Evolutionary conservation across 2,888 invertebrate genomes (phyloP), one percentile per base, ranked within the genome.

Genomic region (Polymixis flavicincta): DNA sequence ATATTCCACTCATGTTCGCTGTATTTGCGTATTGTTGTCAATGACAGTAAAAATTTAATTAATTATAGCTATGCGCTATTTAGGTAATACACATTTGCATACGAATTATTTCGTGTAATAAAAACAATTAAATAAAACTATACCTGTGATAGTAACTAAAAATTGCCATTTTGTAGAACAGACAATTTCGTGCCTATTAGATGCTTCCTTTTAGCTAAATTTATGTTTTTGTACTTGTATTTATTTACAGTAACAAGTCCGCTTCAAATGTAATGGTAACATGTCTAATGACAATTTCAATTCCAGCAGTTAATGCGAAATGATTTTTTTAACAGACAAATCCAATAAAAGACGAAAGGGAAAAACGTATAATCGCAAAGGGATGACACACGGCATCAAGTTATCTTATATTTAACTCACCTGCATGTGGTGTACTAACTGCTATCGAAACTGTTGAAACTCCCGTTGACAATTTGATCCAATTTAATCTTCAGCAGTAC

Each of bases 401-500:
- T 48, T 32, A 19, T 66, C 7, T 5, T 70, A 22, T 37, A 42
- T 32, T 32, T 52, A 3, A 17, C 37, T 76, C 28, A 60, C 32
- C 13, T 54, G 50, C n/a, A 25, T 55, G 22, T 28, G 2, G 22
- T 37, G 37, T 54, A 22, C n/a, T n/a, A 13, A 60, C 13, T 63
- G 42, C 28, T 22, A 42, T 28, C 6, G n/a, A n/a, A 19, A 22
- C 66, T 14, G 13, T 54, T 8, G n/a, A 5, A 59, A 48, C 32
- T 54, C 28, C 25, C 2, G 42, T 45, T 45, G 55, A 14, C 11
- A 2, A 60, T 61, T 54, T 55, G 50, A 80, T 42, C 28, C 37
- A 76, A 79, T 69, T 48, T 57, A 19, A 1, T 48, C 28, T 54
- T 54, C 37, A 28, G 32, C 45, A 28, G 55, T 67, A 67, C 55